These are phyloP conservation scores for Oreocharis arfaki DNA, from an alignment of 2,113 vertebrate species.

Conservation along the genomic window DNA sequence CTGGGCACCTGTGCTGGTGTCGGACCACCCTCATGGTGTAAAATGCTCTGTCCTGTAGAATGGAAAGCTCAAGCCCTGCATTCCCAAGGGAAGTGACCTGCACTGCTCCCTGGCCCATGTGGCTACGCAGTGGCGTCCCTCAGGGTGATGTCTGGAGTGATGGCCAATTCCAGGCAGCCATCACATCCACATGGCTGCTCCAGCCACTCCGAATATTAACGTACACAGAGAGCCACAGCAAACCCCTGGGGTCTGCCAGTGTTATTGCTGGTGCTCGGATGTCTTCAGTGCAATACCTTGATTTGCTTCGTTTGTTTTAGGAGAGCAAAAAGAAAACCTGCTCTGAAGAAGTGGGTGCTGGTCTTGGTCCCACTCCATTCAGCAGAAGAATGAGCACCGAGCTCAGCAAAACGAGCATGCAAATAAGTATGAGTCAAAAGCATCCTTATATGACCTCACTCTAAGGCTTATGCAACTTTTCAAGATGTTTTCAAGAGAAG, in stretches of 20 bases:
- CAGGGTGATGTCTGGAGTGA: background rate
- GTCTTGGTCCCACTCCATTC: background rate
- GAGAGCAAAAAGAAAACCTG: background rate
- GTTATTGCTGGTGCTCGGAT: background rate
- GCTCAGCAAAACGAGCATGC: background rate
- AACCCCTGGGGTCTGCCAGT: background rate
- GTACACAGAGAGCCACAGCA: accelerated
- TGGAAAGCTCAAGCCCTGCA: background rate
- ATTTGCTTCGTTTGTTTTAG: background rate
- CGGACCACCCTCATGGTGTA: background rate
- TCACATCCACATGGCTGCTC: background rate
- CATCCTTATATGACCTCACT: background rate
- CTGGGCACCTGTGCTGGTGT: background rate
- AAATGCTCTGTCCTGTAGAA: background rate
- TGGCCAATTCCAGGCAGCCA: background rate
- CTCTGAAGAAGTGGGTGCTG: background rate
- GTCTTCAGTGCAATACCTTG: background rate
- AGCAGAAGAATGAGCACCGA: background rate
- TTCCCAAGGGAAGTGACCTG: background rate
- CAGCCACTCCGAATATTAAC: background rate
- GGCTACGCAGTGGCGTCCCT: too few relatives aligned
- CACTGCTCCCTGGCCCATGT: background rate
- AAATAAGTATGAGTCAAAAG: background rate
- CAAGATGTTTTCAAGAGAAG: accelerated
- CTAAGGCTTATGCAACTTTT: background rate